Base-by-base conservation (phyloP, 2,113 vertebrate genomes). In the Campylorhamphus procurvoides region DNA sequence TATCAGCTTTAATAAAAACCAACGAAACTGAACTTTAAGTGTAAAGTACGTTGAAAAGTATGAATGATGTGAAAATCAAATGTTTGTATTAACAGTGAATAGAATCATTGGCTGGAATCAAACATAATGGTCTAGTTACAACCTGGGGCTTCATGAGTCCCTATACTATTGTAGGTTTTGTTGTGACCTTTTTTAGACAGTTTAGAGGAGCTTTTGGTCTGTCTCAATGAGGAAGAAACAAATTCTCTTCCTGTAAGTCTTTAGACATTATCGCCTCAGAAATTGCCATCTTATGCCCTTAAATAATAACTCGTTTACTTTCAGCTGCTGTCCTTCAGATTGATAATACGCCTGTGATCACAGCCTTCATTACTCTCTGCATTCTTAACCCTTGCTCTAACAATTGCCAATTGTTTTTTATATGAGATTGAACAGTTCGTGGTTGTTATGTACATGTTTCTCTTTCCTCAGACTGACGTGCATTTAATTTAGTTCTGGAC, bases 401-500 rank as follows among this genome's bases (percentile, higher is more conserved):
- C 71, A 78, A 69, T 87, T 76, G 66, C n/a, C 18, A 64, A 84
- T 92, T 93, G 33, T 74, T 68, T 67, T 84, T 89, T 81, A 75
- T 78, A 84, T 75, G 66, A 64, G 66, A 78, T 68, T 75, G 69
- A 77, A 60, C 40, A 73, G 91, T 59, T 73, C 79, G 74, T 93
- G 17, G 31, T 56, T 85, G 92, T 60, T 60, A 49, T 79, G 67
- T 77, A 59, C 67, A 71, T 16, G 71, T 55, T 86, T 69, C 50
- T 46, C 76, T 82, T 87, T 93, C 84, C 81, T 95, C 40, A 80
- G 71, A 83, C 46, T 87, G 87, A 76, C n/a, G 9, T 47, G 78
- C 79, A 91, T 94, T 93, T 87, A 87, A 85, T 95, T 94, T 84
- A 85, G 50, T 82, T 87, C 81, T 95, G 91, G 95, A 79, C 63